Evolutionary conservation across 2,888 invertebrate species (phyloP).

Genomic region (Entomobrya proxima): DNA sequence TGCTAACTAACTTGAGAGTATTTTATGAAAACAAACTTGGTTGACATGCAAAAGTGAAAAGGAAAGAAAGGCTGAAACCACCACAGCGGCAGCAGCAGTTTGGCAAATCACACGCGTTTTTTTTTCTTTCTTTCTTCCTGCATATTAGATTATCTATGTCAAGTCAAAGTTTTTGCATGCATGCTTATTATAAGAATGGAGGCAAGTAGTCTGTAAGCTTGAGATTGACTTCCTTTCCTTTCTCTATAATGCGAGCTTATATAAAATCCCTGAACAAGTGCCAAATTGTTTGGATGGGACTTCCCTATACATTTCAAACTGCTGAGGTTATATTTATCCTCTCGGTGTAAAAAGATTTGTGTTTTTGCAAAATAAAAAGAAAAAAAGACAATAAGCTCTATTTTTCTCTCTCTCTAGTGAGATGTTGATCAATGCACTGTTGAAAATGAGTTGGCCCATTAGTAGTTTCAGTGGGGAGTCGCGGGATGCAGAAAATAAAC

Average conservation of each 20-base stretch:
- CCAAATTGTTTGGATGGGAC: constrained; percentile 58
- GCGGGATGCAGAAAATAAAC: neutral
- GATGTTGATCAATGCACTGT: constrained; percentile 31
- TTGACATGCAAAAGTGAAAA: neutral
- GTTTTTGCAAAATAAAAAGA: neutral
- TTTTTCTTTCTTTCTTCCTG: constrained; percentile 15
- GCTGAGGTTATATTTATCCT: constrained; percentile 63
- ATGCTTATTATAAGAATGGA: constrained; percentile 19
- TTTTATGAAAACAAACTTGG: constrained; percentile 15
- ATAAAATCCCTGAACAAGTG: constrained; percentile 58
- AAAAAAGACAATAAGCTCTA: constrained; percentile 58
- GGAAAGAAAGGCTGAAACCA: neutral
- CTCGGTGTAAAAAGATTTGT: constrained; percentile 25
- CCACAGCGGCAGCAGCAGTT: neutral
- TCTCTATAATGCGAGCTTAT: too few relatives aligned
- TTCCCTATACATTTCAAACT: constrained; percentile 40
- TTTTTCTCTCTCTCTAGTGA: too few relatives aligned
- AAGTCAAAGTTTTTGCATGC: too few relatives aligned
- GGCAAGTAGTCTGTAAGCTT: constrained; percentile 46
- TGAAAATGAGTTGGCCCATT: constrained; percentile 10
- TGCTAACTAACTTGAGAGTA: constrained; percentile 34
- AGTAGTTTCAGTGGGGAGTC: neutral
- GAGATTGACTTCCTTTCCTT: constrained; percentile 56
- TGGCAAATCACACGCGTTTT: neutral
- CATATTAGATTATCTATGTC: constrained; percentile 49